Percentiles rank a stretch among this genome's conserved stretches.
phyloP scores from a whole-genome alignment of 2,797 vertebrate genomes.

The Botia kubotai region DNA sequence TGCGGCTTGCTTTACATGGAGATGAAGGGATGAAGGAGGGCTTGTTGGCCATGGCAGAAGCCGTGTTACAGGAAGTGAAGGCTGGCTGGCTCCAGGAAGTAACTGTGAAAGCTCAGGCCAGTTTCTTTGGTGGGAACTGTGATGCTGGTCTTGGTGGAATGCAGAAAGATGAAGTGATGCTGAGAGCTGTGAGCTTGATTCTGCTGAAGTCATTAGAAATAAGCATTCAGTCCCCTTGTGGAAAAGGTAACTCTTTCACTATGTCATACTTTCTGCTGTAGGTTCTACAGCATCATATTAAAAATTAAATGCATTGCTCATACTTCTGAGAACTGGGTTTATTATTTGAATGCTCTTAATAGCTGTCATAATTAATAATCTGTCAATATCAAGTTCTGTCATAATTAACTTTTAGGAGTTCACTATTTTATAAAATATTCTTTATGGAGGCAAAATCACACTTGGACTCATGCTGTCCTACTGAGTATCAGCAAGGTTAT shows the following conservation, averaged over 20 bases:
- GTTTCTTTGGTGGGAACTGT: constrained; percentile 81
- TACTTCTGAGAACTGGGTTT: neutral
- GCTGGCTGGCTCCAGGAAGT: constrained; percentile 78
- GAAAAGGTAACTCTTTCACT: constrained; percentile 63
- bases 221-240: constrained; percentile 66
- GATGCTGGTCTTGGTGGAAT: neutral
- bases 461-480: no score
- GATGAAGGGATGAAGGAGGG: constrained; percentile 67
- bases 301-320: neutral
- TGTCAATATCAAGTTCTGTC: no score
- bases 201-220: constrained; percentile 87
- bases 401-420: no score
- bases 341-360: no score
- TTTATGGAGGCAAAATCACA: no score
- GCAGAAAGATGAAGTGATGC: constrained; percentile 77
- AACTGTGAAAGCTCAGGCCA: constrained; percentile 62
- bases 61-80: constrained; percentile 73
- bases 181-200: constrained; percentile 85
- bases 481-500: no score
- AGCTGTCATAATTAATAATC: no score
- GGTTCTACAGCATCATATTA: neutral
- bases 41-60: constrained; percentile 68
- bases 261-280: neutral
- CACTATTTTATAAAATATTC: no score
- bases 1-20: neutral